Percentiles rank a stretch among this genome's conserved stretches.
phyloP scores from a whole-genome alignment of 2,888 invertebrate species.

The Eupithecia dodoneata region DNA sequence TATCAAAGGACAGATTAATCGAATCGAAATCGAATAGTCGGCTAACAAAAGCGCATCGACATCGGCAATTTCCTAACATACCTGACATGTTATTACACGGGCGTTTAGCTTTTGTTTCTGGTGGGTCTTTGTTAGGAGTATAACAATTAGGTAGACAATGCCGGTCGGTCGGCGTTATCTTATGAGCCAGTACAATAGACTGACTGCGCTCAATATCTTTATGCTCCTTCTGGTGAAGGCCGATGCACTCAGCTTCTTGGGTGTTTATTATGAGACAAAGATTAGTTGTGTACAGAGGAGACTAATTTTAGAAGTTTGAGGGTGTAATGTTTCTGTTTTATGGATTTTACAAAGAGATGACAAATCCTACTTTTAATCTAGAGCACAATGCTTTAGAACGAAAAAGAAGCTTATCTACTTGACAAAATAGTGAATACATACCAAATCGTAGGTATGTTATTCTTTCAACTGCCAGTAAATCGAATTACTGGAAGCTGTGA shows the following conservation, averaged over 20 bases:
- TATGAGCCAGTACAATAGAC: slow-evolving; percentile 66
- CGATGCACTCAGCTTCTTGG: slow-evolving; percentile 75
- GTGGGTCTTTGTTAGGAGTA: slow-evolving; percentile 74
- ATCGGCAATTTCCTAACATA: slow-evolving; percentile 79
- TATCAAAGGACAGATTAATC: slow-evolving; percentile 36
- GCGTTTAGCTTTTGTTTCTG: slow-evolving; percentile 82
- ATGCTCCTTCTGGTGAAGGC: slow-evolving; percentile 71
- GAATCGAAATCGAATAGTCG: slow-evolving; percentile 50
- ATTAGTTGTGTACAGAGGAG: slow-evolving; percentile 12
- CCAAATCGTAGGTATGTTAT: too few relatives aligned
- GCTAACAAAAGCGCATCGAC: slow-evolving; percentile 66
- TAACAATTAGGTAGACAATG: slow-evolving; percentile 80
- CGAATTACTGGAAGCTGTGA: too few relatives aligned
- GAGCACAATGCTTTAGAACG: neutral
- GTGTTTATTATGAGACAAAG: slow-evolving; percentile 38
- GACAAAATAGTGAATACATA: too few relatives aligned
- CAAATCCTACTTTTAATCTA: neutral
- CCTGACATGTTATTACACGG: slow-evolving; percentile 79
- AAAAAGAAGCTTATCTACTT: too few relatives aligned
- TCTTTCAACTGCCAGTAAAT: too few relatives aligned
- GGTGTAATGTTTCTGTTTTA: neutral
- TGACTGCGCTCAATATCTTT: slow-evolving; percentile 80
- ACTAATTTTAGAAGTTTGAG: neutral
- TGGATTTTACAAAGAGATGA: neutral
- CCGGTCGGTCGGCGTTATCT: slow-evolving; percentile 70